Base-by-base conservation (phyloP, 2,888 invertebrate species). In the Zaprionus bogoriensis region DNA sequence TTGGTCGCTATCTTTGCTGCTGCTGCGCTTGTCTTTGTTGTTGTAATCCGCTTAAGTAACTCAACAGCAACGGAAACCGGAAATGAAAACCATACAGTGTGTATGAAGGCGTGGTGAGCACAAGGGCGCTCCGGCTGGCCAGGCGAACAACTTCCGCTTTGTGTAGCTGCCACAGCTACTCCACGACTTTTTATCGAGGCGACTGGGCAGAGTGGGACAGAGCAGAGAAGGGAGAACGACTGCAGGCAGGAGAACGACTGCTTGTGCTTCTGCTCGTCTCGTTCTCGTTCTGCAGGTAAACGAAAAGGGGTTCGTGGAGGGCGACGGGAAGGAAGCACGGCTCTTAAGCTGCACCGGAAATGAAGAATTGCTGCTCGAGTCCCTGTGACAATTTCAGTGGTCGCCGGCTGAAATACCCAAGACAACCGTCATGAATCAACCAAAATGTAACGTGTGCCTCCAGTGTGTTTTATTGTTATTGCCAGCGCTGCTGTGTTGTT, bases 321-420 rank as follows among this genome's bases (percentile, higher is more conserved):
- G 19, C 17, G 38, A 22, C n/a, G 50, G 61, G 47, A 72, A 86
- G 87, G 87, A 87, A 88, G 66, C 81, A 76, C 60, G 76, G 69
- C 76, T 86, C 73, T 86, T 88, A 87, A 88, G 84, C 88, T 75
- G 64, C 52, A 75, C 70, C 88, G 87, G 87, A 87, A 87, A 89
- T 87, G 81, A 86, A 86, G 73, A 87, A 76, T 75, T 76, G 78
- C 60, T 87, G 74, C 77, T 76, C 75, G 71, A 71, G 66, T 74
- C 70, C 45, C 62, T 67, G 77, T 66, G 83, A 83, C 86, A 79
- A 57, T 61, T 77, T 69, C 82, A 55, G 17, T 66, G 74, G 62
- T 59, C 67, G 57, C 47, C 50, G 38, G 42, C 54, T 57, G 63
- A 46, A 63, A 62, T 19, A 50, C 46, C 45, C 80, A 77, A 80